phyloP scores from a whole-genome alignment of 1,140 invertebrate species.

The Monomorium pharaonis region DNA sequence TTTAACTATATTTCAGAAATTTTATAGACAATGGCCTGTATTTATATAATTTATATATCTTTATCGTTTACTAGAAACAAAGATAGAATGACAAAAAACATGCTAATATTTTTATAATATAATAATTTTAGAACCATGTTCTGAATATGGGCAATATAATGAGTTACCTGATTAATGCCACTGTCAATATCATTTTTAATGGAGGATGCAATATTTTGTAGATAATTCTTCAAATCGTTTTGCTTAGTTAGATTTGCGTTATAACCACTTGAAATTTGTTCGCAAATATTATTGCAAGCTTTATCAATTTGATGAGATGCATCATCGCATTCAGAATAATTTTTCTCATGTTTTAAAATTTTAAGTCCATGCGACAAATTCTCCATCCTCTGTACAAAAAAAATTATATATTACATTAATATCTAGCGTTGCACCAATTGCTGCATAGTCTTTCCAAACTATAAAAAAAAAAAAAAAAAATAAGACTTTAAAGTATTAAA shows the following conservation, averaged over 20 bases:
- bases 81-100: too few relatives aligned
- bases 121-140: too few relatives aligned
- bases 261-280: constrained; percentile 47
- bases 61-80: too few relatives aligned
- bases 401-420: too few relatives aligned
- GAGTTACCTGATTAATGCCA: constrained; percentile 74
- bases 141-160: too few relatives aligned
- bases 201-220: neutral
- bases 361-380: constrained; percentile 69
- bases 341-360: constrained; percentile 58
- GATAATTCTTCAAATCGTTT: constrained; percentile 50
- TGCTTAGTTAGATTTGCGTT: constrained; percentile 60
- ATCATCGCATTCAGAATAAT: constrained; percentile 55
- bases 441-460: too few relatives aligned
- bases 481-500: too few relatives aligned
- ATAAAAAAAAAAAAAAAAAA: too few relatives aligned
- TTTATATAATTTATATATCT: too few relatives aligned
- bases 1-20: neutral
- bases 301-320: constrained; percentile 66
- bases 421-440: too few relatives aligned
- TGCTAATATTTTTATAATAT: too few relatives aligned
- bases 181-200: constrained; percentile 70
- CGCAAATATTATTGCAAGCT: constrained; percentile 63
- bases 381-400: constrained; percentile 69
- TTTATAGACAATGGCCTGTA: neutral